Percentiles rank a stretch among this genome's conserved stretches.
These are phyloP conservation scores for Phoenicopterus ruber DNA, from an alignment of 2,113 vertebrate genomes.

Conservation along the genomic window DNA sequence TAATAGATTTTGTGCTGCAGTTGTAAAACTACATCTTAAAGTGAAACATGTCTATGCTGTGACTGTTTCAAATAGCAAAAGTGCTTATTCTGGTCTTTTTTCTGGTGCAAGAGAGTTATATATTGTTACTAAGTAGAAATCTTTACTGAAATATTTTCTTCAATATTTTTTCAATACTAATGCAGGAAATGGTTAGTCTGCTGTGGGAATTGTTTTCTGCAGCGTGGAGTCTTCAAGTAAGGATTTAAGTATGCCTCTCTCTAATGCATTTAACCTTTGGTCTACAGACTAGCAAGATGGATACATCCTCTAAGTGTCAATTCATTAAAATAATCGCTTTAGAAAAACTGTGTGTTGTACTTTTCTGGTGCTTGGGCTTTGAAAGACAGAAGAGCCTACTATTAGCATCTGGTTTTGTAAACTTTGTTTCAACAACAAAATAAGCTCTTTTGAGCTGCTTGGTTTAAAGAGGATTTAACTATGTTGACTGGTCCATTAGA, in stretches of 20 bases:
- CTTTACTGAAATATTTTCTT: slow-evolving; percentile 8
- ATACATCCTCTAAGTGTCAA: neutral
- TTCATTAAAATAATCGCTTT: neutral
- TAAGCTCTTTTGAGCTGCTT: neutral
- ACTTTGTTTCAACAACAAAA: neutral
- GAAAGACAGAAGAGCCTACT: neutral
- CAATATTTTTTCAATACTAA: slow-evolving; percentile 23
- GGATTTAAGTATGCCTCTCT: neutral
- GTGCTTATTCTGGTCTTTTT: neutral
- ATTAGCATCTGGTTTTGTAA: neutral
- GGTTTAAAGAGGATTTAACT: neutral
- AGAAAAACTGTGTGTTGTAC: neutral
- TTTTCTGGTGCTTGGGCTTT: neutral
- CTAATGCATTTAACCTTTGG: neutral
- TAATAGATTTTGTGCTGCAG: neutral
- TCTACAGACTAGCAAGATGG: neutral
- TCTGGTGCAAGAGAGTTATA: neutral
- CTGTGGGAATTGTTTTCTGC: neutral
- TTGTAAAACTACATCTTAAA: neutral
- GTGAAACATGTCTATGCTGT: neutral
- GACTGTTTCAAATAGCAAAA: neutral
- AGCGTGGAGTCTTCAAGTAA: neutral
- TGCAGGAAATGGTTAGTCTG: neutral
- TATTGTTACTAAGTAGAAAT: slow-evolving; percentile 13
- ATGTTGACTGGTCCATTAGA: neutral